Evolutionary conservation across 2,113 vertebrate genomes (phyloP), one percentile per base, ranked within the genome.

Genomic region (Heterochromis multidens): DNA sequence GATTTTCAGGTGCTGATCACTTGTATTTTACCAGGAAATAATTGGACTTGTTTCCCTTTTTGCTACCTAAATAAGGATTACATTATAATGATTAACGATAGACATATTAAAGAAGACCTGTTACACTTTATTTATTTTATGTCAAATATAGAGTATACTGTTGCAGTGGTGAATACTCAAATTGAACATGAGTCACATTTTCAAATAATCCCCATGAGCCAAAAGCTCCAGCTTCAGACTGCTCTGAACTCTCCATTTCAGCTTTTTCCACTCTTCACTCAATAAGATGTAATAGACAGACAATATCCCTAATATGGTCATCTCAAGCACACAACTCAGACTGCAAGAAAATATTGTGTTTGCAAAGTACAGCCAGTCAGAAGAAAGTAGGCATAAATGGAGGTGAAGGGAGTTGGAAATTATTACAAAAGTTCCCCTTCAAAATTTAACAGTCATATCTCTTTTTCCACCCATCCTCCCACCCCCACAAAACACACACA

Each of bases 381-480:
- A 31, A 74, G 17, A 54, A 74, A 52, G 11, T n/a, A 49, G 70
- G 11, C 46, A 74, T 74, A 52, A 54, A 54, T 6, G 13, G 67
- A 74, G 23, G 43, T 74, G 6, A 52, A 49, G 49, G 43, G 25
- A 31, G 17, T 13, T 31, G 43, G 17, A 52, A 74, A 74, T 52
- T 29, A 52, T 74, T 27, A 31, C 31, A 74, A 54, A 54, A n/a
- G 70, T 31, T 74, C 70, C 17, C 27, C 2, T 12, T 74, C 70
- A 60, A 27, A 84, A 88, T 57, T 70, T 77, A 46, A 52, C n/a
- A 60, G 23, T 61, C 21, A 59, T n/a, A 29, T 81, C 7, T 57
- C 86, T 88, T 25, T 61, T n/a, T n/a, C n/a, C n/a, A n/a, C n/a
- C n/a, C n/a, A n/a, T n/a, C n/a, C n/a, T n/a, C n/a, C n/a, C n/a